Base-by-base conservation (phyloP, 2,888 invertebrate species). In the Lithosia quadra region DNA sequence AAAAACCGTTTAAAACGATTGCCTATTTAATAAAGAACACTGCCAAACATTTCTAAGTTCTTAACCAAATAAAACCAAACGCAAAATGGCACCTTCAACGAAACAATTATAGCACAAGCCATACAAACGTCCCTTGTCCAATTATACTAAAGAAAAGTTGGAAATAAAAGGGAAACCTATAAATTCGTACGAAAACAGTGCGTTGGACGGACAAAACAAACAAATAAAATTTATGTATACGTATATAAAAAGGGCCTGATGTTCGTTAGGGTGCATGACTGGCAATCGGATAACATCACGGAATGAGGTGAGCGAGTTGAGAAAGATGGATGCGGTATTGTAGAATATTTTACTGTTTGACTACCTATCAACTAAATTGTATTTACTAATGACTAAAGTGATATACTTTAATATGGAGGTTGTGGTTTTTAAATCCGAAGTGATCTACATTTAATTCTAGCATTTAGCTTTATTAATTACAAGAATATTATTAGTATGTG, bases 201-300 rank as follows among this genome's bases (percentile, higher is more conserved):
- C 78, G 84, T 86, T 80, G 82, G 79, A 73, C 76, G 81, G 76
- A 74, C 75, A 91, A 92, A 91, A 91, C 90, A 93, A 93, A 93
- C 90, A 92, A 88, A 87, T 86, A 81, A 79, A 84, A 83, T 81
- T 77, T 83, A 86, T 82, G 73, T 87, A 85, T 78, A 80, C 82
- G 78, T 81, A 83, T 85, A 82, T 83, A 88, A 86, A 87, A 87
- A 86, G 83, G 84, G 80, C 76, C 79, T 79, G 81, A 80, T 76
- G 89, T 93, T 93, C 93, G 93, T 94, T 94, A 94, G 92, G 91
- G 90, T 86, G 91, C 92, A 93, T 94, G 94, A 94, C 94, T 94
- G 91, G 93, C 92, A 91, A 89, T 88, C 89, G 88, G 90, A 89
- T 90, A 86, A 88, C 85, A 86, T 86, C 80, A 79, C 80, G 64